These are phyloP conservation scores for Oligia fasciuncula DNA, from an alignment of 2,888 invertebrate species.

Conservation along the genomic window DNA sequence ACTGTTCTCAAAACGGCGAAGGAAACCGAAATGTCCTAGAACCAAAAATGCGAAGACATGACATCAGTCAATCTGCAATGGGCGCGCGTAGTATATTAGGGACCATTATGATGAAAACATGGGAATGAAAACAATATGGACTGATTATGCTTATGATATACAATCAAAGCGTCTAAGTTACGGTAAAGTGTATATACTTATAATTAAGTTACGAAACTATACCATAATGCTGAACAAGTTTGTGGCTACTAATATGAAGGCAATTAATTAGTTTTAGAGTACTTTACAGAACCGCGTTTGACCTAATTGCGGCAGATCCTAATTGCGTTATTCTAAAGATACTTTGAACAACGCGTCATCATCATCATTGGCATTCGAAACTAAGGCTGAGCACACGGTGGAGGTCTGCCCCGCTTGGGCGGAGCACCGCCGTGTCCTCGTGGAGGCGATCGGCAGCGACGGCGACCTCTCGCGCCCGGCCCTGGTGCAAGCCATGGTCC, in stretches of 20 bases:
- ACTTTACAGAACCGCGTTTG: neutral
- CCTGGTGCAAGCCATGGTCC: too few relatives aligned
- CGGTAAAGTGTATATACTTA: neutral
- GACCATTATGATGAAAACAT: too few relatives aligned
- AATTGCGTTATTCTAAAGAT: neutral
- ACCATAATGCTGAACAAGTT: neutral
- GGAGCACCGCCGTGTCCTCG: too few relatives aligned
- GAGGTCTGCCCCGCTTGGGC: too few relatives aligned
- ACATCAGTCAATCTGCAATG: neutral
- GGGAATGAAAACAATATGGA: too few relatives aligned
- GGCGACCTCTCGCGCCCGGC: too few relatives aligned
- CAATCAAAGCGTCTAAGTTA: too few relatives aligned
- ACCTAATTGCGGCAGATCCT: neutral
- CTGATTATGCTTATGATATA: neutral
- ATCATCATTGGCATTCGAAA: neutral
- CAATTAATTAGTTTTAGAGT: neutral
- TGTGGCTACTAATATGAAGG: neutral
- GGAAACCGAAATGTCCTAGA: too few relatives aligned
- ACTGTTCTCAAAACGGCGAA: too few relatives aligned
- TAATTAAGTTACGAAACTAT: neutral
- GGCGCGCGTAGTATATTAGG: neutral
- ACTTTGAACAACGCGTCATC: neutral
- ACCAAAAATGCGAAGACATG: neutral
- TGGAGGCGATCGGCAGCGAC: too few relatives aligned
- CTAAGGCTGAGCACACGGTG: neutral